phyloP scores from a whole-genome alignment of 2,797 vertebrate species.

The Chelon labrosus region DNA sequence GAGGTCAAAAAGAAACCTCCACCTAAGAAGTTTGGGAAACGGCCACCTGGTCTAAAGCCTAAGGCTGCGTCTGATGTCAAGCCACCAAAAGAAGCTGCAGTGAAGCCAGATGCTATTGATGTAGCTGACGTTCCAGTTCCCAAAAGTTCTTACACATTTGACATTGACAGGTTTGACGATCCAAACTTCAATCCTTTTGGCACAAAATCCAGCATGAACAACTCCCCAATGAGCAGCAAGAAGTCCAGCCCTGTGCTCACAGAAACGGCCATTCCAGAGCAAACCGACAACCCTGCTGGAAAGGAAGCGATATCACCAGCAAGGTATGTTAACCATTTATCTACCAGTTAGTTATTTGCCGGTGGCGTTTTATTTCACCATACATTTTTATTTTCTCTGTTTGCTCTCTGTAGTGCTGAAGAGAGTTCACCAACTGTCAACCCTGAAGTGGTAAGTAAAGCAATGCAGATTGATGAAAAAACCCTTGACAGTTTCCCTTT shows the following conservation, averaged over 20 bases:
- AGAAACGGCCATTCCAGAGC: constrained; percentile 25
- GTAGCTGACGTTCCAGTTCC: constrained; percentile 50
- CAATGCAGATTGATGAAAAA: background rate
- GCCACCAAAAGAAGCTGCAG: constrained; percentile 25
- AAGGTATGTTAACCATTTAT: constrained; percentile 55
- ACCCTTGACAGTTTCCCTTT: background rate
- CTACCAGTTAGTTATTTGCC: background rate
- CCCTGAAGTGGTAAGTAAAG: constrained; percentile 23
- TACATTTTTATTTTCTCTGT: background rate
- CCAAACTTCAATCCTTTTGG: constrained; percentile 87
- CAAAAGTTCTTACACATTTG: constrained; percentile 79
- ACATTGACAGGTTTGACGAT: constrained; percentile 86
- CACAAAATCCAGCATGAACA: constrained; percentile 72
- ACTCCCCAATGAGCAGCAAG: constrained; percentile 67
- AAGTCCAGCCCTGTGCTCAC: constrained; percentile 29
- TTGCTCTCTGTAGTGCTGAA: constrained; percentile 41
- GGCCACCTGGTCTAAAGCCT: constrained; percentile 74
- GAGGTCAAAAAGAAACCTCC: constrained; percentile 78
- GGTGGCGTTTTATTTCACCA: background rate
- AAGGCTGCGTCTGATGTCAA: constrained; percentile 43
- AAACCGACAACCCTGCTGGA: constrained; percentile 31
- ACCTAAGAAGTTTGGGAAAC: constrained; percentile 84
- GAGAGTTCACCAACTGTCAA: constrained; percentile 27
- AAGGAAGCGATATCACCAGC: constrained; percentile 22
- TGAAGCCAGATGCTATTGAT: constrained; percentile 31